phyloP scores from a whole-genome alignment of 2,888 invertebrate species.

The Lepidonotus clava region DNA sequence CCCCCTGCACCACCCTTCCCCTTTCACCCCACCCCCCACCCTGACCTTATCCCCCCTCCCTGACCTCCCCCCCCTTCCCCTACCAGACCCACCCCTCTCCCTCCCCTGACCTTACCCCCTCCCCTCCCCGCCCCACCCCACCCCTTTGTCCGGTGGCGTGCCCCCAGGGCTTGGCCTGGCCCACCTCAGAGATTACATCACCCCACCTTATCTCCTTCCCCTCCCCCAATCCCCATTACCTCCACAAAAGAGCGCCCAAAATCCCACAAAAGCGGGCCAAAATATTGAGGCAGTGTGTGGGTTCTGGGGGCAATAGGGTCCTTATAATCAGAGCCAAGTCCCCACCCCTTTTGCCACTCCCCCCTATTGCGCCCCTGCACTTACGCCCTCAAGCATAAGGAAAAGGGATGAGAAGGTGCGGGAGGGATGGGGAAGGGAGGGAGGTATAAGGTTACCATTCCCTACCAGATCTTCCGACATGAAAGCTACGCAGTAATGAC shows the following conservation, averaged over 20 bases:
- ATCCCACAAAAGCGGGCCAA: slow-evolving; percentile 13
- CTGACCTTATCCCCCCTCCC: neutral
- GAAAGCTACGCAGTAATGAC: neutral
- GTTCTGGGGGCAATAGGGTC: too few relatives aligned
- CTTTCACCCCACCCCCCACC: neutral
- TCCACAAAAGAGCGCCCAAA: neutral
- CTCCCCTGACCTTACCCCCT: slow-evolving; percentile 14
- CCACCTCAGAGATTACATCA: neutral
- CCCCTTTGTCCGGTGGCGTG: neutral
- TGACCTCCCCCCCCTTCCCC: neutral
- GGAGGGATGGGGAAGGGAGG: neutral
- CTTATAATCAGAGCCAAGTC: slow-evolving; percentile 4
- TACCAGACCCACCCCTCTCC: neutral
- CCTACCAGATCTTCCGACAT: neutral
- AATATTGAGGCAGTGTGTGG: slow-evolving; percentile 26
- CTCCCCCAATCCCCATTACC: neutral
- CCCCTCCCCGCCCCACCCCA: neutral
- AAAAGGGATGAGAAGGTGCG: neutral
- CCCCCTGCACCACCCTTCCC: neutral
- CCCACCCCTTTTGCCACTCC: too few relatives aligned
- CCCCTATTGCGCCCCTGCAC: too few relatives aligned
- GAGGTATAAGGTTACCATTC: neutral
- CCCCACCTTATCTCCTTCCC: neutral
- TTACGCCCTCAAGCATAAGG: neutral
- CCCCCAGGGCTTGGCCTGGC: neutral